Evolutionary conservation across 2,888 invertebrate genomes (phyloP).

Genomic region (Dasysyrphus tricinctus): DNA sequence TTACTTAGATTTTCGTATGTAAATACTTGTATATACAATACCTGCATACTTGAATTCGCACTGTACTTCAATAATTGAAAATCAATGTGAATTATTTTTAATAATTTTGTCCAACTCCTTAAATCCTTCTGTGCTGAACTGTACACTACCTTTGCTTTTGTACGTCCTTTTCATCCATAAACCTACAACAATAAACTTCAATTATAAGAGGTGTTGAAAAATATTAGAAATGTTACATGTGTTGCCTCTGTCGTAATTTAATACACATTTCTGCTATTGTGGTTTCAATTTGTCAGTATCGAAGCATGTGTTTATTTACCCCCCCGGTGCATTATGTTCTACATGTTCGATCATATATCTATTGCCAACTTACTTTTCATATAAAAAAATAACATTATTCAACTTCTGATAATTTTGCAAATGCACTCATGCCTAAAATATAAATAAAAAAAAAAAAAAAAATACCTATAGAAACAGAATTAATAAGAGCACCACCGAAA

Average conservation of each 20-base stretch:
- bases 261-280: conserved; percentile 7
- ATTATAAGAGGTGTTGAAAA: conserved; percentile 41
- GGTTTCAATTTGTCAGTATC: background rate
- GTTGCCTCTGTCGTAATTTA: conserved; percentile 17
- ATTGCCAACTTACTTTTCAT: background rate
- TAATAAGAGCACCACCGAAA: conserved; percentile 35
- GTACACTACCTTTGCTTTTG: no score
- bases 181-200: conserved; percentile 24
- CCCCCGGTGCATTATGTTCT: background rate
- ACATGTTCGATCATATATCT: background rate
- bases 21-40: no score
- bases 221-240: conserved; percentile 30
- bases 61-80: no score
- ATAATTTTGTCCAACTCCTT: no score
- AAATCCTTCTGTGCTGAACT: no score
- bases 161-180: background rate
- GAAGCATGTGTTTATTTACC: background rate
- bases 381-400: background rate
- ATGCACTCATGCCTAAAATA: conserved; percentile 33
- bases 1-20: no score
- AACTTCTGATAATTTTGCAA: conserved; percentile 25
- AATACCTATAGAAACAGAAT: conserved; percentile 15
- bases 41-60: no score
- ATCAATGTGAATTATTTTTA: no score
- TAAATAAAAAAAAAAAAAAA: background rate